Evolutionary conservation across 2,113 vertebrate genomes (phyloP), one percentile per base, ranked within the genome.

Genomic region (Sinocyclocheilus maitianheensis): DNA sequence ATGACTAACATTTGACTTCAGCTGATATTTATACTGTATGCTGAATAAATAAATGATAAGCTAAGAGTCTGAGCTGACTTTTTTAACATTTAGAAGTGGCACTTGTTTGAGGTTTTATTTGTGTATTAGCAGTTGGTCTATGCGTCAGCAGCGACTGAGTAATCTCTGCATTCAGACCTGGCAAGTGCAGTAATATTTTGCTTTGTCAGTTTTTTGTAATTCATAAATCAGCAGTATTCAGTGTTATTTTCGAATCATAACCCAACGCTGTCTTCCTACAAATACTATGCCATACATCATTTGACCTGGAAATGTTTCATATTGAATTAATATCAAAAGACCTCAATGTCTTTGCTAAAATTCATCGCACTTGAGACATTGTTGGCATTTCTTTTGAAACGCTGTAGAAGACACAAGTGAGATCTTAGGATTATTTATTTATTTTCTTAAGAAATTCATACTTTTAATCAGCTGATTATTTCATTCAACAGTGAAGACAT

Each of bases 21-120:
- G 63, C 26, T 82, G 24, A 26, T 82, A 53, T 82, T 34, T 82
- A 48, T 82, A 71, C 63, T 71, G 10, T 69, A 53, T 34, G 65
- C 5, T 71, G 65, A 82, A 51, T 67, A 46, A 81, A 81, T 16
- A 40, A 24, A 55, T 0, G 22, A 43, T 43, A 79, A 37, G 55
- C 14, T 11, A 46, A 81, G 4, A 14, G 16, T 58, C 22, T 16
- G 22, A 43, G 43, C 24, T 30, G 37, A 30, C 58, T 76, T 51
- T 34, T 46, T 30, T 11, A 46, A 16, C 22, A 46, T 81, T 37
- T 37, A 63, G 3, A 63, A 63, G 78, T 40, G 18, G 22, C 22
- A 62, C 3, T 81, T 46, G 55, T 46, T 62, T 7, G 53, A 63
- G 22, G 6, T 24, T 46, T 63, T 7, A 24, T 63, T 60, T 1